Evolutionary conservation across 2,113 vertebrate genomes (phyloP), one percentile per base, ranked within the genome.

Genomic region (Stomatorhinus ivindoensis): DNA sequence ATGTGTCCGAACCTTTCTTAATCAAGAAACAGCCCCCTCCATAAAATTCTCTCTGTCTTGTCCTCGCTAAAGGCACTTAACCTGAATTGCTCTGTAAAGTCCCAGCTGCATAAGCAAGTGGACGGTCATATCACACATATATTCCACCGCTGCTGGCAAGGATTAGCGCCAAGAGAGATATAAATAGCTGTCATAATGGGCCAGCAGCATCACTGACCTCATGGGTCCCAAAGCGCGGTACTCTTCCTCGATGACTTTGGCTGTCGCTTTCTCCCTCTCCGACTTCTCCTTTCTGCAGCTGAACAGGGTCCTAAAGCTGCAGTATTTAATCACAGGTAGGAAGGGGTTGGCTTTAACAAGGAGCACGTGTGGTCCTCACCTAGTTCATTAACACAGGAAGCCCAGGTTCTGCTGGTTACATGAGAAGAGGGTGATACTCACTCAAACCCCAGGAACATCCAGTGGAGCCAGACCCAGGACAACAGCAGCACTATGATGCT

Each of bases 391-490:
- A 9, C 27, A 11, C 5, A 44, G 10, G 86, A 58, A 61, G 19
- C 35, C 9, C 31, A 6, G 55, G 27, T 44, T 42, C 27, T 31
- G 27, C 39, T 19, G 55, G 53, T 24, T 13, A 31, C 17, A 35
- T 24, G 53, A 50, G 44, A 85, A 21, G 24, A 46, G 53, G 65
- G 48, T n/a, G 44, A 90, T 87, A 96, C 97, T 98, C 95, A 98
- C 98, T 98, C 94, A 92, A 97, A 96, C 48, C 97, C 96, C 80
- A 98, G 92, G 95, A 97, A 99, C 90, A 99, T 93, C 97, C 97
- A 97, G 13, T 97, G 96, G 8, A 99, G 95, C 97, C 97, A 99
- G 24, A 97, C 31, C 98, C 98, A 98, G 44, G 96, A 96, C 15
- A 98, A 92, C 44, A 97, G 1, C 24, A 98, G 93, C 93, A 97